Conservation (phyloP, 2,797 vertebrate species). For the Valencia hispanica region DNA sequence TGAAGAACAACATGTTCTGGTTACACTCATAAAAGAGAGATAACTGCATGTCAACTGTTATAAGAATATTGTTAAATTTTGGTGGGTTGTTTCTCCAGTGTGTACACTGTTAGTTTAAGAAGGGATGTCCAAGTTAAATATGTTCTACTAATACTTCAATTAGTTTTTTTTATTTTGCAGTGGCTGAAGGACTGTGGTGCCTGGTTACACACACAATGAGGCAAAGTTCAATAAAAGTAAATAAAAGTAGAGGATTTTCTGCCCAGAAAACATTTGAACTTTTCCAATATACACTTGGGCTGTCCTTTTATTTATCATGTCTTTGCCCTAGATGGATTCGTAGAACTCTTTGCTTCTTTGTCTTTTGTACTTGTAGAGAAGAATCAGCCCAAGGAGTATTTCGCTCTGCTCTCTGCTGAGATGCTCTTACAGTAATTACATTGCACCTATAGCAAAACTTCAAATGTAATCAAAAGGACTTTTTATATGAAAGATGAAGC, state of each 20-base stretch:
- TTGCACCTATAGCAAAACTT: constrained; percentile 14
- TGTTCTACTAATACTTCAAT: not conserved
- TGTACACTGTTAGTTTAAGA: constrained; percentile 6
- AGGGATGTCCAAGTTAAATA: constrained; percentile 5
- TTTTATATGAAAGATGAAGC: constrained; percentile 8
- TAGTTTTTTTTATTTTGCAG: not conserved
- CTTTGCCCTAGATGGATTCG: constrained; percentile 26
- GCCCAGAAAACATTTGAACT: constrained; percentile 45
- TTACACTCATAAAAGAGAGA: not conserved
- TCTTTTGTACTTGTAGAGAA: constrained; percentile 20
- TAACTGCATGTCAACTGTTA: not conserved
- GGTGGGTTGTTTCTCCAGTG: not conserved
- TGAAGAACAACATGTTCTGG: not conserved
- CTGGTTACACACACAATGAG: constrained; percentile 22
- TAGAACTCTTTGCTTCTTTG: constrained; percentile 30
- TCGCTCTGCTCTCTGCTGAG: constrained; percentile 12
- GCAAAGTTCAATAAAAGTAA: constrained; percentile 21
- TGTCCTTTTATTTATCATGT: constrained; percentile 30
- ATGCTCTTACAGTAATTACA: constrained; percentile 32
- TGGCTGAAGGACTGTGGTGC: constrained; percentile 33
- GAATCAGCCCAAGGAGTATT: constrained; percentile 27
- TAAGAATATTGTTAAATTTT: not conserved
- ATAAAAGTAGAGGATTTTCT: constrained; percentile 42
- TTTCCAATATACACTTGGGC: constrained; percentile 46
- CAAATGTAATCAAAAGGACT: constrained; percentile 3